Evolutionary conservation across 2,113 vertebrate species (phyloP), one percentile per base, ranked within the genome.

Genomic region (Myiozetetes cayanensis): DNA sequence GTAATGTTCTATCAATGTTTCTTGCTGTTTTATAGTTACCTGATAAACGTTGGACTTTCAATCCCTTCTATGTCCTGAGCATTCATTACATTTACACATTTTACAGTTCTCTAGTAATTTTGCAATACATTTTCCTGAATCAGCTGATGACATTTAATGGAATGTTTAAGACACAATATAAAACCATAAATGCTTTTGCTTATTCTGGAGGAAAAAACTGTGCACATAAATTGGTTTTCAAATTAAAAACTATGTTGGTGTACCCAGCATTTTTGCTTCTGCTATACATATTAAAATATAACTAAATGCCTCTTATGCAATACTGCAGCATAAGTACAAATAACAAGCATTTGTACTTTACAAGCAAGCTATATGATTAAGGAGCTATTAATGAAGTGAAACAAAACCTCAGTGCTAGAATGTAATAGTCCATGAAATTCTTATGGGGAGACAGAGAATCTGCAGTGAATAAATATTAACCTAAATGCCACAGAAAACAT

Each of bases 381-480:
- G 98, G 98, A 97, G 95, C 96, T 98, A 97, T 98, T 98, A 99
- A 99, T 98, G 98, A 98, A 98, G 94, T 97, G 98, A 98, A 99
- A 98, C 98, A 98, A 98, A 98, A 98, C 97, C 95, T 96, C 76
- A 94, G 89, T 93, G 95, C 96, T 97, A 94, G 96, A 97, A 98
- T 93, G 96, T 98, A 98, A 98, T 98, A 97, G 98, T 97, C 98
- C 97, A 96, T 98, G 98, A 98, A 98, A 98, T 97, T 97, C 97
- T 97, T 98, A 98, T 97, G 98, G 98, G 96, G 94, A 97, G 96
- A 98, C 98, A 89, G 90, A 89, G 97, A 98, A 98, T 98, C 97
- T 97, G 96, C 95, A 97, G 98, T 98, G 98, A 99, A 99, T 99
- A 99, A 99, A 99, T 98, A 99, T 98, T 98, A 98, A 98, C 97